These are phyloP conservation scores for Phalangium opilio DNA, from an alignment of 2,888 invertebrate species.

Conservation along the genomic window DNA sequence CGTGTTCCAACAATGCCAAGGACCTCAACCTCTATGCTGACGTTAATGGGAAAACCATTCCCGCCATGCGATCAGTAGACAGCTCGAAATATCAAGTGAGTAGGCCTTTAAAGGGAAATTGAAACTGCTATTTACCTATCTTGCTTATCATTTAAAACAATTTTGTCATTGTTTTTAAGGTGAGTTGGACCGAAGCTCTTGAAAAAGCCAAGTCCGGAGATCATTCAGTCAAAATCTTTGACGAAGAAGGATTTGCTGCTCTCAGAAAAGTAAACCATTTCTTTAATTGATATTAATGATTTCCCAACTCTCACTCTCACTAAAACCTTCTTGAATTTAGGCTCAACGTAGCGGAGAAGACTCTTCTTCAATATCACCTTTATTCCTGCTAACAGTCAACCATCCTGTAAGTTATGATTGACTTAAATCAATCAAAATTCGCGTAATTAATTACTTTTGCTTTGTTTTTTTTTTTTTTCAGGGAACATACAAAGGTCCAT, in stretches of 20 bases:
- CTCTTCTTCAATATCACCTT: constrained; percentile 46
- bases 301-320: background rate
- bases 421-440: too few species aligned
- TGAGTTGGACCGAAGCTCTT: constrained; percentile 85
- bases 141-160: background rate
- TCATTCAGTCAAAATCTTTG: constrained; percentile 62
- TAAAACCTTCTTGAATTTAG: constrained; percentile 21
- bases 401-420: constrained; percentile 38
- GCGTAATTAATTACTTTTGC: too few species aligned
- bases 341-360: constrained; percentile 45
- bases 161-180: constrained; percentile 37
- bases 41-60: constrained; percentile 65
- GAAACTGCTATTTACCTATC: too few species aligned
- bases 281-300: background rate
- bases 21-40: constrained; percentile 70
- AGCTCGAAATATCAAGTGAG: constrained; percentile 52
- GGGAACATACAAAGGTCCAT: constrained; percentile 76
- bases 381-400: constrained; percentile 52
- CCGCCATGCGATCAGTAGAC: constrained; percentile 58
- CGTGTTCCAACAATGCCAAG: constrained; percentile 41
- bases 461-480: constrained; percentile 20
- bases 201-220: constrained; percentile 65
- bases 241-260: constrained; percentile 74
- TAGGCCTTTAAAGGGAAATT: too few species aligned
- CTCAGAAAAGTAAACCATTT: constrained; percentile 12